phyloP scores from a whole-genome alignment of 2,113 vertebrate genomes.

The Otis tarda region DNA sequence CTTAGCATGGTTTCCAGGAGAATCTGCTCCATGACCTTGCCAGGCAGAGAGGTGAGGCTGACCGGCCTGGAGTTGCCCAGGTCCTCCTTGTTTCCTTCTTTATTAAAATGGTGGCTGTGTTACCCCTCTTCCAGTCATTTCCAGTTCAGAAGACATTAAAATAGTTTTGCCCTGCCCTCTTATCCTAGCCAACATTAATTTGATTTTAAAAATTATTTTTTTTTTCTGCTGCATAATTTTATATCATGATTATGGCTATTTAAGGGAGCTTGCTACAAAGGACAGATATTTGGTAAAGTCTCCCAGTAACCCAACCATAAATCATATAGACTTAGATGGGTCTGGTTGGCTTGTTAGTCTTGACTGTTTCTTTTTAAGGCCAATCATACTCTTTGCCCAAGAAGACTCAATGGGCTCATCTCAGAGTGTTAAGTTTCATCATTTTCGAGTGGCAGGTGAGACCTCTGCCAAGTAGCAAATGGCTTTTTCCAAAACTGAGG shows the following conservation, averaged over 20 bases:
- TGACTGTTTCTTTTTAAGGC: neutral
- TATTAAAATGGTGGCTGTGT: too few species aligned
- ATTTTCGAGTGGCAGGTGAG: neutral
- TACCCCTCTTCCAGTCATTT: too few species aligned
- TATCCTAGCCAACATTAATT: neutral
- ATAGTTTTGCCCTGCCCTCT: neutral
- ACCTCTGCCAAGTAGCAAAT: neutral
- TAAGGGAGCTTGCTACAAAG: neutral
- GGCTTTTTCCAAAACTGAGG: neutral
- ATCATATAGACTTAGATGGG: neutral
- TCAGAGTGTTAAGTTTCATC: neutral
- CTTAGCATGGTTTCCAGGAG: too few species aligned
- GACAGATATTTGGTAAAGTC: neutral
- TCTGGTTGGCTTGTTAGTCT: neutral
- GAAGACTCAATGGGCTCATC: neutral
- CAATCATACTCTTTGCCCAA: neutral
- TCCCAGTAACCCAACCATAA: neutral
- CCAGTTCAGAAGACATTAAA: neutral
- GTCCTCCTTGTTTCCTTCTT: too few species aligned
- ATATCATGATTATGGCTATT: neutral
- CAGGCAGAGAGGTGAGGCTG: too few species aligned
- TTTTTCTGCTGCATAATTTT: neutral
- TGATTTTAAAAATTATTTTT: neutral
- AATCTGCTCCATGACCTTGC: too few species aligned
- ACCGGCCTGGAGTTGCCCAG: too few species aligned